Base-by-base conservation (phyloP, 2,797 vertebrate genomes). In the Enteromius thamalakanensis region DNA sequence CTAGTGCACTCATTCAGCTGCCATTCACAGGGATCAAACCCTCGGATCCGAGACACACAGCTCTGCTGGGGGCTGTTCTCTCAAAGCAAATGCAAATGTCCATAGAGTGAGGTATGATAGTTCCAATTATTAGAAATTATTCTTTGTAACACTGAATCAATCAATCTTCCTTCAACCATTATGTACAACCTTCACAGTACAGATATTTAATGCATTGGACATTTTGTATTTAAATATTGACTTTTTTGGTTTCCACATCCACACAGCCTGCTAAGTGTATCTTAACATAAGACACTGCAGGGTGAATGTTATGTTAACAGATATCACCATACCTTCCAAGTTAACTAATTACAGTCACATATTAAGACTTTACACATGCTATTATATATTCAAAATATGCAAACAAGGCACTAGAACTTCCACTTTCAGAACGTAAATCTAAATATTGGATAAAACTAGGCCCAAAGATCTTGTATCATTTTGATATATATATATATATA, bases 1-100 rank as follows among this genome's bases (percentile, higher is more conserved):
- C 71, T 55, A 75, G 32, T 55, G 19, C 6, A 37, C 51, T 58
- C 51, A 23, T 40, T 76, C 72, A 75, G 51, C 72, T 76, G 72
- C 72, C 51, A 37, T 15, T 40, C 72, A 40, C 51, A 17, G 12
- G 72, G 72, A 23, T 40, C 21, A 40, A 58, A 17, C 32, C 21
- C 21, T 75, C 72, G 40, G 49, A 58, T 14, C n/a, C 2, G 70
- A 72, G 26, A 51, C 23, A 47, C 68, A 71, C n/a, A 10, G 14
- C n/a, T 47, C 42, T 23, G 29, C 23, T 29, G 15, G 26, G 42
- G 15, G 69, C 8, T 49, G 32, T 23, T 58, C 32, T 58, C 32
- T 8, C 12, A 58, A 60, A 58, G 51, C 32, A 58, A 40, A 55
- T 15, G 51, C 3, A 37, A 34, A 58, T 53, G 34, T n/a, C 26